phyloP scores from a whole-genome alignment of 2,888 invertebrate genomes.

The Pristionchus entomophagus region DNA sequence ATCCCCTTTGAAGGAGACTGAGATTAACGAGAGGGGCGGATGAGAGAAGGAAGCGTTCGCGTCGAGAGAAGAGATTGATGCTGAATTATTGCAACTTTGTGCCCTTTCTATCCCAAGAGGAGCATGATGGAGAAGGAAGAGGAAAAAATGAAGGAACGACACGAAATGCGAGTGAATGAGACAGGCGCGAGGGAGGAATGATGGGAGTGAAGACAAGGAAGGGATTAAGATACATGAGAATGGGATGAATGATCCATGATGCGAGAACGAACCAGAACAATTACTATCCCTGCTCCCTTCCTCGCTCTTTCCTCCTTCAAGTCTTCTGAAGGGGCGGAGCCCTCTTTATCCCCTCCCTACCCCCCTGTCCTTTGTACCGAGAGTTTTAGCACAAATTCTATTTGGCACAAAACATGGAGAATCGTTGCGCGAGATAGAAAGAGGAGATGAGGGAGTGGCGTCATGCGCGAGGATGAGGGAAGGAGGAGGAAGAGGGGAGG shows the following conservation, averaged over 20 bases:
- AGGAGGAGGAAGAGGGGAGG: neutral
- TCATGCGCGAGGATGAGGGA: conserved; percentile 4
- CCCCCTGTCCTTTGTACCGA: conserved; percentile 27
- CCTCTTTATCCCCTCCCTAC: neutral
- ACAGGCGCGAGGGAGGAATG: too few species aligned
- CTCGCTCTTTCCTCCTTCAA: conserved; percentile 6
- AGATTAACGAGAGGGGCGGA: neutral
- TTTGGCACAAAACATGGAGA: conserved; percentile 22
- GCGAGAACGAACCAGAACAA: neutral
- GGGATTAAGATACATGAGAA: conserved; percentile 38
- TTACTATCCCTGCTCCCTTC: conserved; percentile 1
- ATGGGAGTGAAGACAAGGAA: neutral
- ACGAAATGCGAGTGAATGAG: conserved; percentile 5
- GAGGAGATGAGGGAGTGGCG: conserved; percentile 10
- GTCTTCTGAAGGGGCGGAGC: conserved; percentile 33
- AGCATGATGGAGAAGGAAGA: neutral
- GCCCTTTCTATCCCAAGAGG: neutral
- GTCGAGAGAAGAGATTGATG: conserved; percentile 8
- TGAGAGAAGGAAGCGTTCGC: conserved; percentile 17
- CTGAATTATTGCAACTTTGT: conserved; percentile 23
- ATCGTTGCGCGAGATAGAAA: neutral
- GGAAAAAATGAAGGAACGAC: neutral
- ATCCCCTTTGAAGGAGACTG: neutral
- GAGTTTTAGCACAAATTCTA: conserved; percentile 37
- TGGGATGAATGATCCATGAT: conserved; percentile 40